Base-by-base conservation (phyloP, 2,888 invertebrate species). In the Cepaea hortensis region DNA sequence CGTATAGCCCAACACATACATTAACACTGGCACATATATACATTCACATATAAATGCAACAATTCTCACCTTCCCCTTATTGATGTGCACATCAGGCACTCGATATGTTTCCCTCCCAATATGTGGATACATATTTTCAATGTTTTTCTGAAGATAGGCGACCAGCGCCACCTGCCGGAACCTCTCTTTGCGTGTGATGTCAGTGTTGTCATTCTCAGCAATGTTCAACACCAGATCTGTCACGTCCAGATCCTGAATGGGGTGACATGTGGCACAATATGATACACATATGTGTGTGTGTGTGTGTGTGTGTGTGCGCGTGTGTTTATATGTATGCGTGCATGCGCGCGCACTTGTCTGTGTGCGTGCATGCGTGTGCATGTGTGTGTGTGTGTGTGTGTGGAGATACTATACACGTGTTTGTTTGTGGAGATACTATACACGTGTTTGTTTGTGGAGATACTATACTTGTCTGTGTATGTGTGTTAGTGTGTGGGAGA, bases 1-100 rank as follows among this genome's bases (percentile, higher is more conserved):
- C 50, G 18, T 18, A 76, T 76, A 18, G 18, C 2, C 18, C 13
- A 6, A 50, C 20, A 55, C 72, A 72, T 3, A n/a, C 23, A 23
- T 11, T 72, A 23, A n/a, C 13, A 20, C 13, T 3, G 11, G 5
- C 23, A 72, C 20, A 72, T 72, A 3, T 72, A 23, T 5, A 82
- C 23, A 72, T 3, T 9, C 13, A 7, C 9, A 55, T 9, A 75
- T 48, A 48, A 18, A 15, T 55, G 55, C n/a, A 20, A 20, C 3
- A 77, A 11, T 20, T n/a, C 76, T 70, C 13, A 86, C 86, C 83
- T 83, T 82, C 9, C 76, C 87, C 15, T 83, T 84, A n/a, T 87
- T 87, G n/a, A 87, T 68, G 65, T 87, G 84, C 4, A 84, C 84
- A 73, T 70, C 72, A 3, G 88, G 88, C 13, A 88, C 88, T 46